Evolutionary conservation across 2,888 invertebrate species (phyloP).

Genomic region (Phyllotreta cruciferae): DNA sequence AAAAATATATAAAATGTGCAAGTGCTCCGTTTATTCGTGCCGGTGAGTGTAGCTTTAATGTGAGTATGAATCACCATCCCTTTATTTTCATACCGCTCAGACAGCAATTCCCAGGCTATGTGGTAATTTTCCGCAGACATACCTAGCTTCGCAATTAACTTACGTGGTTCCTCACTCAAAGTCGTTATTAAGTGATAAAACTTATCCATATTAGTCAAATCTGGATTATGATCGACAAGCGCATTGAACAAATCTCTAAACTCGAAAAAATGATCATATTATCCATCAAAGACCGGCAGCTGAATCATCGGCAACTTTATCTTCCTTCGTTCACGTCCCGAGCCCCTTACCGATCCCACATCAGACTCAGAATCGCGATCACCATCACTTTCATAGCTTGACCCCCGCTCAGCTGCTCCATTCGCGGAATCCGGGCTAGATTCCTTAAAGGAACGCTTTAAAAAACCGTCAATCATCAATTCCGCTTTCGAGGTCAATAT

Average conservation of each 20-base stretch:
- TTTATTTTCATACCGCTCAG: conserved; percentile 23
- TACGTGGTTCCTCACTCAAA: conserved; percentile 2
- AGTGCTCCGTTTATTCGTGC: too few relatives aligned
- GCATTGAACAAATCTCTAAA: conserved; percentile 28
- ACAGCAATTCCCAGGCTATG: conserved; percentile 17
- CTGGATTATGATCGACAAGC: conserved; percentile 6
- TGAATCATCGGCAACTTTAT: not conserved
- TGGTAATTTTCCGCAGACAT: conserved; percentile 18
- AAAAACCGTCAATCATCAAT: too few relatives aligned
- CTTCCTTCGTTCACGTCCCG: not conserved
- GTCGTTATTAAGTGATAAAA: conserved; percentile 25
- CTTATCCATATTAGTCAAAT: conserved; percentile 8
- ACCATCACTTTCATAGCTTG: too few relatives aligned
- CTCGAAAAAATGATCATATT: conserved; percentile 26
- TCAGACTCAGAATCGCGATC: too few relatives aligned
- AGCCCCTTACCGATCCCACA: not conserved
- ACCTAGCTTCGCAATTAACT: conserved; percentile 15
- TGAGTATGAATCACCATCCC: conserved; percentile 26
- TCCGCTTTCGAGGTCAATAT: too few relatives aligned
- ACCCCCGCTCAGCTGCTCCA: too few relatives aligned
- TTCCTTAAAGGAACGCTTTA: too few relatives aligned
- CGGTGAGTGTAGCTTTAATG: conserved; percentile 25
- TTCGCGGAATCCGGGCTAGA: too few relatives aligned
- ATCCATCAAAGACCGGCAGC: conserved; percentile 1
- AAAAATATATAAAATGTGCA: too few relatives aligned